These are phyloP conservation scores for Gymnocheta viridis DNA, from an alignment of 2,888 invertebrate genomes.

Conservation along the genomic window DNA sequence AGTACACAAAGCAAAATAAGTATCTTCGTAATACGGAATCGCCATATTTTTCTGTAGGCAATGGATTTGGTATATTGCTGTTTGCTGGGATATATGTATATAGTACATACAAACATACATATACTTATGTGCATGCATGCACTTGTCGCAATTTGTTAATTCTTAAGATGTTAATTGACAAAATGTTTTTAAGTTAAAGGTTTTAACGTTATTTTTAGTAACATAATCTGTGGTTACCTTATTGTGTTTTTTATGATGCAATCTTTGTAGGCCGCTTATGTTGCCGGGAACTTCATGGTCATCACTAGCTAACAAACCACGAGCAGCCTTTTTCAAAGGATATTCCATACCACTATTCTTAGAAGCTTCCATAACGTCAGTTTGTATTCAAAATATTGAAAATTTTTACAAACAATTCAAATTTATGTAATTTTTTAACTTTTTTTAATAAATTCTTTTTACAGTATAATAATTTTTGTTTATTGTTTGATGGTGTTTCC, in stretches of 20 bases:
- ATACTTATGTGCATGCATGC: too few relatives aligned
- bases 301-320: conserved; percentile 78
- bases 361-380: conserved; percentile 31
- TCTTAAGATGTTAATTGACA: too few relatives aligned
- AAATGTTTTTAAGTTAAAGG: too few relatives aligned
- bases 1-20: too few relatives aligned
- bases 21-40: too few relatives aligned
- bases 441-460: not conserved
- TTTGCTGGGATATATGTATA: too few relatives aligned
- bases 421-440: not conserved
- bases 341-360: conserved; percentile 9
- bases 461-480: not conserved
- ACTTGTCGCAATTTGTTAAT: too few relatives aligned
- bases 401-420: not conserved
- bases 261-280: conserved; percentile 77
- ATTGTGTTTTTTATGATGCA: conserved; percentile 77
- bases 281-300: conserved; percentile 78
- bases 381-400: not conserved
- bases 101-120: not conserved
- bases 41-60: too few relatives aligned
- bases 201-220: too few relatives aligned
- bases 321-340: conserved; percentile 40
- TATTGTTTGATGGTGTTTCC: not conserved
- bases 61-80: too few relatives aligned
- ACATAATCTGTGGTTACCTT: conserved; percentile 78